Evolutionary conservation across 2,888 invertebrate species (phyloP), one percentile per base, ranked within the genome.

Genomic region (Drosophila ustulata): DNA sequence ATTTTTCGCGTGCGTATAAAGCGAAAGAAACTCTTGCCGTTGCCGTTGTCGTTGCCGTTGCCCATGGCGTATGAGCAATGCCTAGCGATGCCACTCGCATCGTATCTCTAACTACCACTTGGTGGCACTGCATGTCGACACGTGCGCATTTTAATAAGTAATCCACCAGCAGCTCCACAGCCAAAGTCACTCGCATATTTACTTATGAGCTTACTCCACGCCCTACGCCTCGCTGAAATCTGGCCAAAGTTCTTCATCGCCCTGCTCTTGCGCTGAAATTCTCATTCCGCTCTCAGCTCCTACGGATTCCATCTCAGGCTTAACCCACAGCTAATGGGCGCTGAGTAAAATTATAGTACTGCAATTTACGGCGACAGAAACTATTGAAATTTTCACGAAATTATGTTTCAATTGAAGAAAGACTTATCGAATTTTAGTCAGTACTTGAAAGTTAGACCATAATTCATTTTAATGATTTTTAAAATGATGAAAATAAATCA

Each of bases 1-100:
- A 83, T 85, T 83, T 83, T 81, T 83, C 80, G 83, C 85, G 83
- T 83, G 85, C 83, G 83, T 80, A 71, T 57, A 67, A 47, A 56
- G 56, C 65, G 52, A 64, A 69, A 75, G 52, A 64, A 69, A 75
- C 69, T 68, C 70, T 66, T 58, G 46, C 46, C 37, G 62, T 18
- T 18, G 18, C 18, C 8, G 34, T 5, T 26, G 26, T 2, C 26
- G 3, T 5, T 26, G 26, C 34, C 37, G 62, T 41, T 34, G 62
- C 69, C 52, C 74, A 63, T 55, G 51, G 65, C 84, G 80, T 84
- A 82, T 82, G 80, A 73, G 78, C 75, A 75, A 78, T 67, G 52
- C 63, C 65, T 8, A 41, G 39, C 39, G 39, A 41, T 41, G 11
- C n/a, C 9, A 8, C 9, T 13, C 39, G 39, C 18, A 41, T 67